phyloP scores from a whole-genome alignment of 2,113 vertebrate species.

The Myrmecophaga tridactyla region DNA sequence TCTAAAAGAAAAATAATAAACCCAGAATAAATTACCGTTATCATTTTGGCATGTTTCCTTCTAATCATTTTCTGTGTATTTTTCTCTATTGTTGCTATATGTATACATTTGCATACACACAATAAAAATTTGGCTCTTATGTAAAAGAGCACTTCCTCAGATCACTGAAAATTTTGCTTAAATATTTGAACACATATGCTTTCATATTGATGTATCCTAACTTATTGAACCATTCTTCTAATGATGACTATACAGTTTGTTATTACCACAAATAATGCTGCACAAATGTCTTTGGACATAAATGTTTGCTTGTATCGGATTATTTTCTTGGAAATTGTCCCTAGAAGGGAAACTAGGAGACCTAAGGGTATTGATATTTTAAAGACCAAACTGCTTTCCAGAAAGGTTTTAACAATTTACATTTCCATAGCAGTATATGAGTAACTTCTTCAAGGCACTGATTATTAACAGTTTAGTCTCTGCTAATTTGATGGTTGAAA shows the following conservation, averaged over 20 bases:
- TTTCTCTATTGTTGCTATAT: neutral
- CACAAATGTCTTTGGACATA: neutral
- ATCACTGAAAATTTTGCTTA: neutral
- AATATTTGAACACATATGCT: neutral
- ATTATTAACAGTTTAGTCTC: neutral
- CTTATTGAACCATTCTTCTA: neutral
- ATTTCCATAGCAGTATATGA: neutral
- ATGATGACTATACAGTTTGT: neutral
- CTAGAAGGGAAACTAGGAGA: neutral
- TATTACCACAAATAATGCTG: neutral
- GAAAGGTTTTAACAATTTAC: neutral
- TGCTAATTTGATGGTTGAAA: neutral
- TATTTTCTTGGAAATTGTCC: neutral
- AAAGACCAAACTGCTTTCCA: neutral
- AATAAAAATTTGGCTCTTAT: neutral
- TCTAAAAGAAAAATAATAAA: constrained; percentile 82
- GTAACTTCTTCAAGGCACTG: neutral
- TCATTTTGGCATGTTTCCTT: neutral
- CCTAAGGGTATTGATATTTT: neutral
- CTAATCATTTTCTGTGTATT: neutral
- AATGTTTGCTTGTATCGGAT: neutral
- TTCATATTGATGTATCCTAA: neutral
- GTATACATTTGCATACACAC: neutral
- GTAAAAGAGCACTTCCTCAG: neutral
- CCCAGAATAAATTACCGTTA: neutral